Conservation (phyloP, 2,888 invertebrate species). For the Acrocera orbiculus region DNA sequence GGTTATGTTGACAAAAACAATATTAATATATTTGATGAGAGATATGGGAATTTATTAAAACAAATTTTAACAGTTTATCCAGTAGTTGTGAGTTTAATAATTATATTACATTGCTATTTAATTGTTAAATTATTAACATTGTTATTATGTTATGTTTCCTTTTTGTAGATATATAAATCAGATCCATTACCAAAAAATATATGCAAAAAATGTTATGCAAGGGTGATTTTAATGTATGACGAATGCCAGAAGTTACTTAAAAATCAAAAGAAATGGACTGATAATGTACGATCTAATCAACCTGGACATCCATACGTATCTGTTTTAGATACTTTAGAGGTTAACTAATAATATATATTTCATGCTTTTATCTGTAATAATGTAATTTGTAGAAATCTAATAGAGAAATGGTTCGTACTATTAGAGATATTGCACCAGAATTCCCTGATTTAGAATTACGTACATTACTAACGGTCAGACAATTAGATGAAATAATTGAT, state of each 20-base stretch:
- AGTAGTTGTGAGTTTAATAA: constrained; percentile 12
- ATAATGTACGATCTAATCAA: constrained; percentile 16
- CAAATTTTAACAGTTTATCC: constrained; percentile 20
- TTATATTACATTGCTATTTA: neutral
- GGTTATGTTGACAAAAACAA: constrained; percentile 18
- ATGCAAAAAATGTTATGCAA: constrained; percentile 18
- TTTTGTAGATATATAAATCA: constrained; percentile 18
- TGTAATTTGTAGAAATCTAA: constrained; percentile 5
- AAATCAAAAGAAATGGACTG: constrained; percentile 18
- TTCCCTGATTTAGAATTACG: constrained; percentile 3
- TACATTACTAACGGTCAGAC: too few species aligned
- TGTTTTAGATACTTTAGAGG: constrained; percentile 18
- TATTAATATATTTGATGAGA: constrained; percentile 16
- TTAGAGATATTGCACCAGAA: constrained; percentile 5
- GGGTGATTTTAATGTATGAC: constrained; percentile 15
- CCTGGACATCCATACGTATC: constrained; percentile 19
- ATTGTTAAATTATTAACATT: neutral
- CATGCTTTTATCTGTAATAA: neutral
- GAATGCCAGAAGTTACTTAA: constrained; percentile 16
- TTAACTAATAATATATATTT: constrained; percentile 8
- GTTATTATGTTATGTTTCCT: neutral
- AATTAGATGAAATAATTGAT: too few species aligned
- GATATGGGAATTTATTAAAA: constrained; percentile 14
- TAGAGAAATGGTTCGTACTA: constrained; percentile 5
- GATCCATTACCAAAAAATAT: constrained; percentile 22